phyloP scores from a whole-genome alignment of 1,140 invertebrate genomes.

The Drosophila sechellia region DNA sequence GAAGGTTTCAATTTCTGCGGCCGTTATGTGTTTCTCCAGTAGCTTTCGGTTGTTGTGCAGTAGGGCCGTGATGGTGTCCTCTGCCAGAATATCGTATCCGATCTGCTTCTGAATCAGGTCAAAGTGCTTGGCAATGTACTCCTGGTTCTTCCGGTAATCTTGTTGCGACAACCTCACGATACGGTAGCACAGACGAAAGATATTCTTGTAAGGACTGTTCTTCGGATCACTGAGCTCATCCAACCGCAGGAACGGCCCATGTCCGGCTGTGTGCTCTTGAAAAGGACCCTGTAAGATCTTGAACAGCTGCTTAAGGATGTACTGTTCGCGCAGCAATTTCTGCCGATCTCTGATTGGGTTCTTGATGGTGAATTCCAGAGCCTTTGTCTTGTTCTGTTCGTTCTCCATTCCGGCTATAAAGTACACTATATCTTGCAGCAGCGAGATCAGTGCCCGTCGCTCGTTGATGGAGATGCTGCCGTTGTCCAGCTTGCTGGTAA shows the following conservation, averaged over 20 bases:
- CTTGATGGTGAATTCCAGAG: constrained; percentile 94
- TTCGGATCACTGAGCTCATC: constrained; percentile 97
- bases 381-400: constrained; percentile 97
- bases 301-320: constrained; percentile 97
- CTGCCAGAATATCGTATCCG: constrained; percentile 99
- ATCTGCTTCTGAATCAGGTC: constrained; percentile 99
- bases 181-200: constrained; percentile 98
- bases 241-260: constrained; percentile 93
- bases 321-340: constrained; percentile 98
- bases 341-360: constrained; percentile 97
- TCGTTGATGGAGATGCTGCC: constrained; percentile 97
- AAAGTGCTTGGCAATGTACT: constrained; percentile 99
- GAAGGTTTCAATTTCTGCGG: constrained; percentile 99
- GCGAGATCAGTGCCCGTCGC: constrained; percentile 93
- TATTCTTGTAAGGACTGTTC: constrained; percentile 97
- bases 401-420: constrained; percentile 99
- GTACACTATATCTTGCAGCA: constrained; percentile 98
- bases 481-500: constrained; percentile 93
- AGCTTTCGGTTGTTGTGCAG: constrained; percentile 99
- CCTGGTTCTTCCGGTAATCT: constrained; percentile 99
- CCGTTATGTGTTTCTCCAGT: constrained; percentile 98
- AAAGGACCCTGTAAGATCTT: constrained; percentile 95
- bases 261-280: constrained; percentile 88
- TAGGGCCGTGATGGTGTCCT: constrained; percentile 99
- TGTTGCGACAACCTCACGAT: constrained; percentile 98